Base-by-base conservation (phyloP, 1,140 invertebrate species). In the Drosophila ercepeae region DNA sequence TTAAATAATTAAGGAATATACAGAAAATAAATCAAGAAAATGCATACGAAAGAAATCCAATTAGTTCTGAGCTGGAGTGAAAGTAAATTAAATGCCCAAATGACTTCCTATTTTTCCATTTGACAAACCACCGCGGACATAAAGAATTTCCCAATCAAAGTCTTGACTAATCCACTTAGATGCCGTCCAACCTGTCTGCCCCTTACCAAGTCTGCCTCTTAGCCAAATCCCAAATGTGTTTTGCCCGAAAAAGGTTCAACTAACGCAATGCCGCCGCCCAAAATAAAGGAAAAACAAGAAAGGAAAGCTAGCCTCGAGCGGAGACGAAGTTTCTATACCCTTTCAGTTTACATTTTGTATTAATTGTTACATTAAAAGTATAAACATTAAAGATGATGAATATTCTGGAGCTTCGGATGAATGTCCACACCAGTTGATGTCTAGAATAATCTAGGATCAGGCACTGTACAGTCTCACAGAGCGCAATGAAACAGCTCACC, bases 191-290 rank as follows among this genome's bases (percentile, higher is more conserved):
- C 45, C 61, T 53, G 60, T 53, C 63, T 65, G 36, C 34, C 59
- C 25, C 42, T 21, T 53, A 14, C 65, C 51, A 71, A 65, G 44
- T 67, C 58, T n/a, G n/a, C n/a, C 58, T 78, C 61, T 72, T 49
- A 36, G 21, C 70, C 58, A 75, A 72, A 49, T 48, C 71, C 48
- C 39, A 70, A 59, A 83, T 83, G 70, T 42, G 70, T 54, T 73
- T 60, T 70, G 64, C 52, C 81, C 81, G 69, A 86, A 83, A 83
- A 79, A 69, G 81, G 61, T 74, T 52, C 53, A 78, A 71, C 70
- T 79, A 79, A 84, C 81, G 71, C 78, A 83, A 86, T 78, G 78
- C 76, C 71, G 81, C 65, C 78, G 73, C 77, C 63, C 69, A 83
- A 57, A 61, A 34, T 9, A 16, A 27, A 63, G 49, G 6, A 46